Percentiles rank a stretch among this genome's conserved stretches.
These are phyloP conservation scores for Nesidiocoris tenuis DNA, from an alignment of 2,888 invertebrate genomes.

Conservation along the genomic window DNA sequence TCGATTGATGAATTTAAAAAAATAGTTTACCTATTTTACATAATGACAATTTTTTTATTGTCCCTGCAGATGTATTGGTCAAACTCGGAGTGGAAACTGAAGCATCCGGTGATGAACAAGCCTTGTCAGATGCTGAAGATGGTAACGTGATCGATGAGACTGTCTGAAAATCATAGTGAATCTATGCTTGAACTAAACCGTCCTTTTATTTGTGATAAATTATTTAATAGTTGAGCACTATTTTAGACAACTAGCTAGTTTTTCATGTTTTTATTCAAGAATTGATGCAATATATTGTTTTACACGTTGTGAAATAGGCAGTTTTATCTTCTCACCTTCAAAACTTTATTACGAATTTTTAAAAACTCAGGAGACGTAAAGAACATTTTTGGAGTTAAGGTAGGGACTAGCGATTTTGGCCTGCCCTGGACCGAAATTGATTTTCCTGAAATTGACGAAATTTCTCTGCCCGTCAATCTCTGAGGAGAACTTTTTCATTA, in stretches of 20 bases:
- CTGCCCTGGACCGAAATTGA: too few relatives aligned
- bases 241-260: too few relatives aligned
- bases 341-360: too few relatives aligned
- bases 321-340: too few relatives aligned
- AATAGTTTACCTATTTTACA: not conserved
- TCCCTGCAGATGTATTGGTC: conserved; percentile 45
- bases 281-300: not conserved
- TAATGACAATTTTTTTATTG: not conserved
- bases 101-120: conserved; percentile 36
- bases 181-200: conserved; percentile 1
- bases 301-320: too few relatives aligned
- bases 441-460: too few relatives aligned
- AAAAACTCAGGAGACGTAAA: too few relatives aligned
- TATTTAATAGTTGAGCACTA: not conserved
- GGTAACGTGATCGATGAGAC: conserved; percentile 46
- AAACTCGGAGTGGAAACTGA: conserved; percentile 46
- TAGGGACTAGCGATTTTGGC: too few relatives aligned
- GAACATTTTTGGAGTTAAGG: too few relatives aligned
- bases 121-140: conserved; percentile 39
- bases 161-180: conserved; percentile 35
- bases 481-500: too few relatives aligned
- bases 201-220: conserved; percentile 17
- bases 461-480: too few relatives aligned
- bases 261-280: not conserved
- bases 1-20: not conserved